Evolutionary conservation across 2,113 vertebrate genomes (phyloP).

Genomic region (Nothocercus nigrocapillus): DNA sequence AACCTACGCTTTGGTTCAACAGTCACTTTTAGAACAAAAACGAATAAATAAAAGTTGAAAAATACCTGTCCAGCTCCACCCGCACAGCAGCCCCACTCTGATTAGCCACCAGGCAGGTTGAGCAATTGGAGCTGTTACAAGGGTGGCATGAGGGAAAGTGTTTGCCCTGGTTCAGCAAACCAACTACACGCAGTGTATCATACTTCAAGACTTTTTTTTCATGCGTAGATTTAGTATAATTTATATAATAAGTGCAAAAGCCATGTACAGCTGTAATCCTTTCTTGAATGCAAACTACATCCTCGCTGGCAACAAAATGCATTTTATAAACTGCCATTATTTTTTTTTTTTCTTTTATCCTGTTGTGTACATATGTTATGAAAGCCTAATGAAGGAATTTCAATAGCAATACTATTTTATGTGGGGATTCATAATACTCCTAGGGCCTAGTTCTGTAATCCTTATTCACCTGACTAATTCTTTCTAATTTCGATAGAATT

Average conservation of each 20-base stretch:
- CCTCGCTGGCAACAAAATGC: background rate
- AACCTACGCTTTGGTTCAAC: background rate
- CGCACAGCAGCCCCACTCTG: background rate
- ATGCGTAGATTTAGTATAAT: background rate
- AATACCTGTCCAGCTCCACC: background rate
- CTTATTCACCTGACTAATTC: conserved; percentile 60
- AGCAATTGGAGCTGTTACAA: background rate
- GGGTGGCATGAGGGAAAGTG: fast-evolving
- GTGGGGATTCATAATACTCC: background rate
- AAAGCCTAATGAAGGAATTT: conserved; percentile 47
- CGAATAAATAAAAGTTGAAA: background rate
- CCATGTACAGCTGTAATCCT: background rate
- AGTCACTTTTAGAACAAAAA: background rate
- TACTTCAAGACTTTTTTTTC: background rate
- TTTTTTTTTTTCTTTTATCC: conserved; percentile 32
- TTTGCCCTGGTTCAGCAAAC: background rate
- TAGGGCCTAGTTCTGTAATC: conserved; percentile 30
- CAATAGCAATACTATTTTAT: conserved; percentile 23
- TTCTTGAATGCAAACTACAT: conserved; percentile 9
- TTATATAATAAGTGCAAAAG: conserved; percentile 23
- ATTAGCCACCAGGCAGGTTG: background rate
- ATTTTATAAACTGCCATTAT: background rate
- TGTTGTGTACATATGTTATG: conserved; percentile 5
- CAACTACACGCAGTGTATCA: background rate
- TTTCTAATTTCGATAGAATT: conserved; percentile 57